Evolutionary conservation across 2,113 vertebrate genomes (phyloP), one percentile per base, ranked within the genome.

Genomic region (Rhizomys pruinosus): DNA sequence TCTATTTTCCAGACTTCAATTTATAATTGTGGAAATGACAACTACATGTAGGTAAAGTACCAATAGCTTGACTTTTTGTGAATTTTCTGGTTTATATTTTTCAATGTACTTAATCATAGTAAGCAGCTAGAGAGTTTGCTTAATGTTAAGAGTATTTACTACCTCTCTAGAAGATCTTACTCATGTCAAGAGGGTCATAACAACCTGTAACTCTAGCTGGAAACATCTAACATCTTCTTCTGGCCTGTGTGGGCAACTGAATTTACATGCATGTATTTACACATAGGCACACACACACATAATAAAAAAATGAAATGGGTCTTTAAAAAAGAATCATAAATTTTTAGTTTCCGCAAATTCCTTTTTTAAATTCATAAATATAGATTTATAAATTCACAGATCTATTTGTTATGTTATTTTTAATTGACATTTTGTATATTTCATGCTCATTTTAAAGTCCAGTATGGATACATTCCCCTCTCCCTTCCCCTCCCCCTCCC

Each of bases 1-100:
- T n/a, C n/a, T 66, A 34, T 93, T 79, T 86, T 84, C 55, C 91
- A 79, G 29, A 91, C 44, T 32, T 29, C 59, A 76, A 94, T 47
- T 74, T 87, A 15, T 79, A 89, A 25, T 61, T 68, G 15, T 32
- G 44, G 11, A 84, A 13, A 92, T 9, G 89, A 73, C 89, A 91
- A 34, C 1, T 42, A 55, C 80, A 42, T 81, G 2, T 8, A 73
- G 64, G 23, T 87, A 71, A 92, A 93, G 80, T 90, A 63, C 6
- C 17, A 76, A 12, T 47, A 89, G 78, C 5, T n/a, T 17, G 4
- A 69, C 5, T 16, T 74, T n/a, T 73, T 89, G 25, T 17, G 47
- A 23, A 34, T 64, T 85, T 52, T 29, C 68, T 85, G n/a, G n/a
- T 93, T 10, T 32, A 74, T 22, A 57, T 80, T 23, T 57, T 69